A percentile compares a stretch with the other conserved stretches of the same genome.
These are phyloP conservation scores for Tetranychus urticae DNA, from an alignment of 1,140 invertebrate species.

Conservation along the genomic window DNA sequence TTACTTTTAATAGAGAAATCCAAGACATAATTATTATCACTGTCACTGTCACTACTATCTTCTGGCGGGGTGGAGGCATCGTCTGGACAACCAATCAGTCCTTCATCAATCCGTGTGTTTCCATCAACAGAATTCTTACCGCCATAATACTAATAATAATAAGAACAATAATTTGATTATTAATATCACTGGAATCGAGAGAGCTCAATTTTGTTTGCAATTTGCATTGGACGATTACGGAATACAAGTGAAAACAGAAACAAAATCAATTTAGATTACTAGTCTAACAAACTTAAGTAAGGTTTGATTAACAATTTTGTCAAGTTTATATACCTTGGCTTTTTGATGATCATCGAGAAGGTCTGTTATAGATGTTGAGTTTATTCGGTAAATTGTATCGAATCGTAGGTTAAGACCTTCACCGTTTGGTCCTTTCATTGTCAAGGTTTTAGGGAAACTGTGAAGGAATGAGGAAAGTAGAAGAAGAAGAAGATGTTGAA, in stretches of 20 bases:
- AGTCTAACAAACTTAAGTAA: not conserved
- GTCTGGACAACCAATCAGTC: slow-evolving; percentile 69
- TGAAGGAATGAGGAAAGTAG: not conserved
- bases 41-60: slow-evolving; percentile 62
- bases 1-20: slow-evolving; percentile 36
- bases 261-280: not conserved
- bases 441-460: not conserved
- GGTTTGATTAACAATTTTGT: not conserved
- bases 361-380: too few species aligned
- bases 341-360: not conserved
- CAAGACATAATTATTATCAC: slow-evolving; percentile 67
- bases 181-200: not conserved
- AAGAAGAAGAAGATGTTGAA: not conserved
- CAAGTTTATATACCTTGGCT: not conserved
- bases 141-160: not conserved
- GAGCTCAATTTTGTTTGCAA: not conserved
- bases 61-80: slow-evolving; percentile 63
- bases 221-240: not conserved
- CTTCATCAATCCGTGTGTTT: slow-evolving; percentile 57
- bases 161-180: not conserved
- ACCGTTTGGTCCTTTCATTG: not conserved
- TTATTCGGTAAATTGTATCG: not conserved
- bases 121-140: slow-evolving; percentile 5
- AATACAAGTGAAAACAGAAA: not conserved
- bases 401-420: not conserved